These are phyloP conservation scores for Diplosoma virens DNA, from an alignment of 23 tunicate genomes.

Conservation along the genomic window DNA sequence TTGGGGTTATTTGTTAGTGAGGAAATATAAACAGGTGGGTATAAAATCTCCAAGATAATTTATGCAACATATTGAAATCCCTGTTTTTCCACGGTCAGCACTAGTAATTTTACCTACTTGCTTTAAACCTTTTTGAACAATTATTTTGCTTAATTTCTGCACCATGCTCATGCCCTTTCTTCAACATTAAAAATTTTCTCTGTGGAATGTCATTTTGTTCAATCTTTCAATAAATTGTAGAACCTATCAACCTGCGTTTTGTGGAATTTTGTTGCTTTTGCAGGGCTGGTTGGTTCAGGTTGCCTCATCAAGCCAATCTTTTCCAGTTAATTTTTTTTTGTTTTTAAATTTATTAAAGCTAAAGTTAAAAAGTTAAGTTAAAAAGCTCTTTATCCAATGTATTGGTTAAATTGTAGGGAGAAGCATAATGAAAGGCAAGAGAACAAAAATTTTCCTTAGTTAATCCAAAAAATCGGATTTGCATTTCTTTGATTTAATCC, in stretches of 20 bases:
- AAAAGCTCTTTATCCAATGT: not conserved
- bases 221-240: slow-evolving; percentile 6
- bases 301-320: slow-evolving; percentile 14
- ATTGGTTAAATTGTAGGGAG: not conserved
- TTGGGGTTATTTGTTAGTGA: not conserved
- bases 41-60: slow-evolving; percentile 2
- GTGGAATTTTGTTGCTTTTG: slow-evolving; percentile 23
- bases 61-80: slow-evolving; percentile 7
- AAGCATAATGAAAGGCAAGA: slow-evolving; percentile 7
- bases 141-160: slow-evolving; percentile 3
- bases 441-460: not conserved
- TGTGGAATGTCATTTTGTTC: not conserved
- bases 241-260: not conserved
- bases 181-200: slow-evolving; percentile 26
- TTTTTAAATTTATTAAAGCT: too few species aligned
- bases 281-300: slow-evolving; percentile 32
- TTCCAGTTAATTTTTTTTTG: slow-evolving; percentile 7
- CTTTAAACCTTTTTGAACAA: slow-evolving; percentile 22
- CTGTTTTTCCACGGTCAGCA: slow-evolving; percentile 30
- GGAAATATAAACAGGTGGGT: slow-evolving; percentile 37
- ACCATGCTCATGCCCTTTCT: slow-evolving; percentile 31
- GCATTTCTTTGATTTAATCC: not conserved
- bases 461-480: slow-evolving; percentile 13
- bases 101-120: slow-evolving; percentile 30
- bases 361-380: too few species aligned